Evolutionary conservation across 1,140 invertebrate genomes (phyloP), one percentile per base, ranked within the genome.

Genomic region (Branchinecta lynchi): DNA sequence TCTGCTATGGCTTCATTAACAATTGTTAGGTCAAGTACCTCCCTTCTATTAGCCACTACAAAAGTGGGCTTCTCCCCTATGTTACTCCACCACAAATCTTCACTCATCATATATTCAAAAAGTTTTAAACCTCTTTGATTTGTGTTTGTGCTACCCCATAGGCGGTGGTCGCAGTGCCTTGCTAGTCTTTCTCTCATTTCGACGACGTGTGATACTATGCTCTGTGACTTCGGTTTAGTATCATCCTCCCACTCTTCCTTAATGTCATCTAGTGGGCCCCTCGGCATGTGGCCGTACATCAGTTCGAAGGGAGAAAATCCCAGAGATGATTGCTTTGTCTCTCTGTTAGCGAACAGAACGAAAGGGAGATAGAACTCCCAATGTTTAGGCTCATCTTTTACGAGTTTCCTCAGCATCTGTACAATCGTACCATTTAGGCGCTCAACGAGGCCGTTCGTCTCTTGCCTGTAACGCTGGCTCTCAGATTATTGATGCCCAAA

Each of bases 381-480:
- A 9, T 51, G 9, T 51, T 51, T 51, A n/a, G 46, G n/a, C n/a
- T 51, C 46, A n/a, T 51, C 46, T 51, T n/a, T 51, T 51, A 51
- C 46, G 46, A 51, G n/a, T 51, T 51, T 51, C n/a, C 46, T 51
- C n/a, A 51, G 46, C 46, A 51, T 51, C 46, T 51, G n/a, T n/a
- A n/a, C n/a, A n/a, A n/a, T n/a, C n/a, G n/a, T n/a, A n/a, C n/a
- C n/a, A n/a, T n/a, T n/a, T 51, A 51, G n/a, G 9, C 46, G 9
- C 46, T 51, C 46, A 51, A n/a, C 46, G 9, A 51, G n/a, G 9
- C n/a, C 46, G n/a, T n/a, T n/a, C 46, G 46, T 51, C 46, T 51
- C 9, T 51, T 9, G 46, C 9, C n/a, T 9, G 46, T 51, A 51
- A 51, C 9, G 46, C 46, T 51, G 46, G 46, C 9, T 9, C 46